phyloP scores from a whole-genome alignment of 2,113 vertebrate genomes.

The Thymallus thymallus region DNA sequence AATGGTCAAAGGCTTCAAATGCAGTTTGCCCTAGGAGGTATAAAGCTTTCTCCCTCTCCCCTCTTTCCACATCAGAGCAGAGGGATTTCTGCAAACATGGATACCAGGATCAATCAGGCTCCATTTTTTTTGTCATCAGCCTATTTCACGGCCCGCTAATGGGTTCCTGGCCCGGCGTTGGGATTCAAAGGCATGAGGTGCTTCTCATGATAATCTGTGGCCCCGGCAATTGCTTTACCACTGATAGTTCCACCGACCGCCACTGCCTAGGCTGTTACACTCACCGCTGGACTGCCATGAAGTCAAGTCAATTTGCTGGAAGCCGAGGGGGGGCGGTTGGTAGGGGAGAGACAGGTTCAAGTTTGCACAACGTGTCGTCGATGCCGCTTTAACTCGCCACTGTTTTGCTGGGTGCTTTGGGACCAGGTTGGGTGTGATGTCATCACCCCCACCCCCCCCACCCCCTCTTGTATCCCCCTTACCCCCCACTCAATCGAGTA shows the following conservation, averaged over 20 bases:
- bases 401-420: constrained; percentile 43
- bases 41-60: background rate
- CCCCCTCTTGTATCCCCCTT: constrained; percentile 28
- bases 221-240: constrained; percentile 60
- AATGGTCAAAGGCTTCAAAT: constrained; percentile 11
- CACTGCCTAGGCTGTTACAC: constrained; percentile 26
- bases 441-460: constrained; percentile 25
- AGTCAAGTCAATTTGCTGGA: constrained; percentile 62
- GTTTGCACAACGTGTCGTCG: constrained; percentile 63
- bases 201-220: constrained; percentile 69
- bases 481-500: constrained; percentile 46
- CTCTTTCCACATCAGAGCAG: background rate
- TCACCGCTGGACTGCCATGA: constrained; percentile 46
- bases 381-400: constrained; percentile 57
- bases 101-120: constrained; percentile 61
- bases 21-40: constrained; percentile 5
- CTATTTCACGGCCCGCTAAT: constrained; percentile 67
- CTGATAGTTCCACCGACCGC: constrained; percentile 39
- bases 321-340: constrained; percentile 28
- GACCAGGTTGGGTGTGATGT: constrained; percentile 18
- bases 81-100: constrained; percentile 6
- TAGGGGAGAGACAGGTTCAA: constrained; percentile 34
- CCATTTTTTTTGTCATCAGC: constrained; percentile 53
- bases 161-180: constrained; percentile 57
- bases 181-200: constrained; percentile 62